A percentile compares a stretch with the other conserved stretches of the same genome.
Conservation (phyloP, 2,113 vertebrate genomes). For the Thalassarche chlororhynchos region DNA sequence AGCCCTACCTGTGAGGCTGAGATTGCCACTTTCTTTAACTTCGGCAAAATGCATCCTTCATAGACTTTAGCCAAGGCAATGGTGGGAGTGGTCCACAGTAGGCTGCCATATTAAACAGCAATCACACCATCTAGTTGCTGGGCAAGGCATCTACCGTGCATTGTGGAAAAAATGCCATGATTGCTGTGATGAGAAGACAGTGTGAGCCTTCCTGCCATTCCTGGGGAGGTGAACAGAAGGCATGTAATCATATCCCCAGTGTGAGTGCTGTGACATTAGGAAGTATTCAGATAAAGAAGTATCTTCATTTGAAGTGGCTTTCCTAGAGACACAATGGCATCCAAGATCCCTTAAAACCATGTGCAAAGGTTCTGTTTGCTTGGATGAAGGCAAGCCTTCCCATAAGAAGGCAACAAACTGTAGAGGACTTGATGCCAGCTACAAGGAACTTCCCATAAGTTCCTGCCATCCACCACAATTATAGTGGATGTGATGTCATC, state of each 20-base stretch:
- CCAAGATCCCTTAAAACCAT: not conserved
- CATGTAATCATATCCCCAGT: not conserved
- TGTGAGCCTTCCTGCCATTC: not conserved
- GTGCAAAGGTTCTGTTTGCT: not conserved
- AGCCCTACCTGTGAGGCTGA: not conserved
- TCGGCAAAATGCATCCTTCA: not conserved
- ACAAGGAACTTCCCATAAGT: not conserved
- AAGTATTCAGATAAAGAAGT: not conserved
- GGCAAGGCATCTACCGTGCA: not conserved
- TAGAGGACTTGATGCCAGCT: not conserved
- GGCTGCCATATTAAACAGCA: not conserved
- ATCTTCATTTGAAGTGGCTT: not conserved
- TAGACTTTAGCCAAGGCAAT: not conserved
- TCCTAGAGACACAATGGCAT: not conserved
- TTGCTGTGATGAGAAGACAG: not conserved
- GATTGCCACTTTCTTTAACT: not conserved
- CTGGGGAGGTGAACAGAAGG: not conserved
- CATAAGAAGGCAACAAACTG: not conserved
- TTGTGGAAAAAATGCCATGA: not conserved
- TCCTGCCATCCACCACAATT: not conserved
- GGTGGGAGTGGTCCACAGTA: not conserved
- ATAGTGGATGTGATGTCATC: not conserved
- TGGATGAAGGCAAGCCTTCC: not conserved
- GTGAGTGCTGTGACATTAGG: not conserved
- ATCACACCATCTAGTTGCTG: not conserved